Conservation (phyloP, 2,113 vertebrate genomes). For the Pedetes capensis region DNA sequence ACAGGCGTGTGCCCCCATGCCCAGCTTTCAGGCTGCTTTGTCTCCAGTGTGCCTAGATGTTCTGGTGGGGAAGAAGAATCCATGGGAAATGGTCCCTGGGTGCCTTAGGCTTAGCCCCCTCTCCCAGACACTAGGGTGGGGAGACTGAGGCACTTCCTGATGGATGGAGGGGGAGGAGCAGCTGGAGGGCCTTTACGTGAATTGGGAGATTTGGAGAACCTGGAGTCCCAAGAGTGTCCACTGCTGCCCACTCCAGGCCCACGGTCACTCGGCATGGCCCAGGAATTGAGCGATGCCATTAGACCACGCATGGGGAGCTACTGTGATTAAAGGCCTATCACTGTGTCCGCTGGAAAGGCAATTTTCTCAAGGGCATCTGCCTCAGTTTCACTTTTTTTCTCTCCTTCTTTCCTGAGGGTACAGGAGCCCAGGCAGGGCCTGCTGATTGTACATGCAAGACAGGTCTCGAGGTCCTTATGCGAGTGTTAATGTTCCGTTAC, state of each 20-base stretch:
- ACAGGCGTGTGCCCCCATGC: too few species aligned
- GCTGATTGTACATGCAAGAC: conserved; percentile 81
- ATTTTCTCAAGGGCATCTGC: conserved; percentile 67
- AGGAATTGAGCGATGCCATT: conserved; percentile 13
- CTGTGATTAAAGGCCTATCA: conserved; percentile 65
- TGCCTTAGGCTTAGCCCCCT: not conserved
- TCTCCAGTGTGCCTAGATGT: not conserved
- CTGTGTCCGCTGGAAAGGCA: conserved; percentile 65
- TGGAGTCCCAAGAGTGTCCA: rapidly evolving
- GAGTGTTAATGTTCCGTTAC: conserved; percentile 80
- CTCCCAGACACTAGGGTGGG: not conserved
- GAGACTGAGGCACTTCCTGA: not conserved
- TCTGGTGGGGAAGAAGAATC: not conserved
- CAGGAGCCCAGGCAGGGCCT: not conserved
- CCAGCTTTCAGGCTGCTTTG: not conserved
- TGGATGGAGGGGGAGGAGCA: not conserved
- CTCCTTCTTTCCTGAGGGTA: not conserved
- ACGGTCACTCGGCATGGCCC: not conserved
- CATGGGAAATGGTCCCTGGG: not conserved
- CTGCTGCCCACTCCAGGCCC: not conserved
- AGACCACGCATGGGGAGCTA: not conserved
- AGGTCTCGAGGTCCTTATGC: conserved; percentile 79
- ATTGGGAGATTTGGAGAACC: not conserved
- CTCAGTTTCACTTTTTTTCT: not conserved
- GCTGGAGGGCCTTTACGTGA: not conserved